Evolutionary conservation across 2,888 invertebrate species (phyloP), one percentile per base, ranked within the genome.

Genomic region (Eilema caniola): DNA sequence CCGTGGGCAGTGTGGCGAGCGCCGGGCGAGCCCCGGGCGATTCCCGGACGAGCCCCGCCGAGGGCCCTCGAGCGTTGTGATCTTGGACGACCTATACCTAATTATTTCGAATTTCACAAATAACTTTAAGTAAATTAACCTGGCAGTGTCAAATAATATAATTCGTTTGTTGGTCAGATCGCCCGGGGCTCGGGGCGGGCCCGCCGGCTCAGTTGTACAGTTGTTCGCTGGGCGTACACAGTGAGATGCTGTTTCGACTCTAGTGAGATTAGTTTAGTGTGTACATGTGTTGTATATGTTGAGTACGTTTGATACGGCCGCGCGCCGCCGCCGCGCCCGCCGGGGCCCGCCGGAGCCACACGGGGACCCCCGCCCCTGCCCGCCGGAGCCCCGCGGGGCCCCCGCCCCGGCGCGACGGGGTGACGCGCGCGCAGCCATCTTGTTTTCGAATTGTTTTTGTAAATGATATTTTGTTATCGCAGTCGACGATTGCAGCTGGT

Each of bases 171-270:
- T 33, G 8, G 1, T 33, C 1, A 33, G 31, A 33, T 33, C 31
- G 7, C 31, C 8, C 59, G 60, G 20, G n/a, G n/a, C 24, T 41
- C 47, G 20, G 20, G 47, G n/a, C 8, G 53, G 53, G 65, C 37
- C 25, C 31, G 33, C 14, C 28, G 25, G 16, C 2, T 53, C 53
- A 47, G 47, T 65, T 62, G 71, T 68, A 62, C 67, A 66, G 65
- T 71, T 28, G 16, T 16, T 78, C 80, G 78, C 79, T 74, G 79
- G 83, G 72, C 86, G 85, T 75, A 83, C 86, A 81, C 87, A 86
- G 88, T 82, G 77, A 85, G 88, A 78, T 83, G 87, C 86, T 85
- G 88, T 87, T 82, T 85, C 85, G 87, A 82, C 84, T 86, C 85
- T 83, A 88, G 89, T 89, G 89, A 89, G 88, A 88, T 82, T 88